Percentiles rank a stretch among this genome's conserved stretches.
These are phyloP conservation scores for Nothoprocta perdicaria DNA, from an alignment of 2,113 vertebrate genomes.

Conservation along the genomic window DNA sequence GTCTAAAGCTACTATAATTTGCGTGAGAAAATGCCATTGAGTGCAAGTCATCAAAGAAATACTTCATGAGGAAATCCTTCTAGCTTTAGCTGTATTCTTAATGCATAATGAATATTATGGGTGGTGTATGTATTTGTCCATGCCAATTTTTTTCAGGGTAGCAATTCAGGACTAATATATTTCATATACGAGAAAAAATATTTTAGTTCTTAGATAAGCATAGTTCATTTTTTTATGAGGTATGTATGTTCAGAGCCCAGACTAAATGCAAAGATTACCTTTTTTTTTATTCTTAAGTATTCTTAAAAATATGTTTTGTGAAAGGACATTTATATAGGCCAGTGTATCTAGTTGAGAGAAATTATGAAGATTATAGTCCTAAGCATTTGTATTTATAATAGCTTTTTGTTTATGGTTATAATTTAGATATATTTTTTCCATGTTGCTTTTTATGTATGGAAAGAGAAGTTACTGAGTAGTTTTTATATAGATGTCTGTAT, in stretches of 20 bases:
- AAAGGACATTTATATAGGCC: not conserved
- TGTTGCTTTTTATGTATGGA: not conserved
- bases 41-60: not conserved
- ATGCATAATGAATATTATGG: not conserved
- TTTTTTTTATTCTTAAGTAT: not conserved
- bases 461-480: not conserved
- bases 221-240: not conserved
- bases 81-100: not conserved
- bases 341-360: not conserved
- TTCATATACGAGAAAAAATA: not conserved
- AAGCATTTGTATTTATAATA: not conserved
- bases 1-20: not conserved
- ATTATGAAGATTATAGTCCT: not conserved
- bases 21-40: not conserved
- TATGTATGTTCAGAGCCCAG: not conserved
- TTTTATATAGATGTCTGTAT: not conserved
- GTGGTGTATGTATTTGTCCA: not conserved
- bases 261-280: not conserved
- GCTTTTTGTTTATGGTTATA: rapidly evolving
- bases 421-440: not conserved
- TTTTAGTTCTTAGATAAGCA: not conserved
- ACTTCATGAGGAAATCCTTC: not conserved
- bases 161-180: not conserved
- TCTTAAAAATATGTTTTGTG: not conserved
- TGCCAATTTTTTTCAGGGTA: not conserved